Conservation (phyloP, 2,888 invertebrate genomes). For the Crocallis elinguaria region DNA sequence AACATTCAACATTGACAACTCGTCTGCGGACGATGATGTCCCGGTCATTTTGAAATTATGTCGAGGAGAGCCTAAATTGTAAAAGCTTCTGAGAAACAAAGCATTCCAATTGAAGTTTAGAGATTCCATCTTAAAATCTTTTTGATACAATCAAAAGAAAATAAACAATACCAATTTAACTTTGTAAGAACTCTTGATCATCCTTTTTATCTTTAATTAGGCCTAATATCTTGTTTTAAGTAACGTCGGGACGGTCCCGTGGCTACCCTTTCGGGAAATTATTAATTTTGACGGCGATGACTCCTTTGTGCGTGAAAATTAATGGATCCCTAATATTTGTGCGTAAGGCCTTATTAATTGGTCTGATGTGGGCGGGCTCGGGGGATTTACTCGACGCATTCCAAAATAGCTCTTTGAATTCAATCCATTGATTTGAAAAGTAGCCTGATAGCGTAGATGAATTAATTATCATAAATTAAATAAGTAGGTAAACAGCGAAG, state of each 20-base stretch:
- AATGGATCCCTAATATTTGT: slow-evolving; percentile 7
- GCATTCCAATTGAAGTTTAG: background rate
- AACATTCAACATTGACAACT: no score
- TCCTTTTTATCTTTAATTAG: slow-evolving; percentile 7
- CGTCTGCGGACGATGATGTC: no score
- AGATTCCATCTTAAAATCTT: background rate
- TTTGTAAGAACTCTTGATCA: background rate
- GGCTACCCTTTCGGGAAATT: background rate
- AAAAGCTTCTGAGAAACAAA: background rate
- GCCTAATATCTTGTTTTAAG: slow-evolving; percentile 1
- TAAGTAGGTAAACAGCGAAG: no score
- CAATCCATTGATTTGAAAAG: background rate
- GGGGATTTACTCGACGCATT: background rate
- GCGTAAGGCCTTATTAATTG: background rate
- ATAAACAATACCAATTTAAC: slow-evolving; percentile 6
- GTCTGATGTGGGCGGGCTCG: background rate
- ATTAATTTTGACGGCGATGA: slow-evolving; percentile 7
- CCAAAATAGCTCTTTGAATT: background rate
- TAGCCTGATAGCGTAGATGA: no score
- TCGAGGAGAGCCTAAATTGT: no score
- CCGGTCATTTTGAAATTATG: no score
- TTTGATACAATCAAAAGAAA: background rate
- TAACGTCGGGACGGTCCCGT: background rate
- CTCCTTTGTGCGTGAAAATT: slow-evolving; percentile 5
- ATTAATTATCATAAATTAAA: no score